A percentile compares a stretch with the other conserved stretches of the same genome.
These are phyloP conservation scores for Cheilosia variabilis DNA, from an alignment of 2,888 invertebrate genomes.

Conservation along the genomic window DNA sequence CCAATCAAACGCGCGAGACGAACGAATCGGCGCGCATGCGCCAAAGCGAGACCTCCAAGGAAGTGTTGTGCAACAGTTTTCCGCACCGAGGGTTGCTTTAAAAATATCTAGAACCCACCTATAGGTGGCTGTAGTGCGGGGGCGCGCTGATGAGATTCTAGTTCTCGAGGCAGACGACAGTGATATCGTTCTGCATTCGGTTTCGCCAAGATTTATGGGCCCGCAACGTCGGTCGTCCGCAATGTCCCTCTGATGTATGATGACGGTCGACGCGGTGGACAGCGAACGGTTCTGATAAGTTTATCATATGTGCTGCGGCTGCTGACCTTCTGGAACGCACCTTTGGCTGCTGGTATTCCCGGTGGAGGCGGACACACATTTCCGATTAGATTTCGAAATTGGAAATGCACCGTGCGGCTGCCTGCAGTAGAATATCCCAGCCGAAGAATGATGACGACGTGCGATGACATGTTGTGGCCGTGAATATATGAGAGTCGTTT, in stretches of 20 bases:
- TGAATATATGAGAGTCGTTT: slow-evolving; percentile 20
- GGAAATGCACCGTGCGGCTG: slow-evolving; percentile 58
- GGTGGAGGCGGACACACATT: slow-evolving; percentile 73
- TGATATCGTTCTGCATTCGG: slow-evolving; percentile 51
- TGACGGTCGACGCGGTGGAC: slow-evolving; percentile 45
- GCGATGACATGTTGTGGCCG: slow-evolving; percentile 63
- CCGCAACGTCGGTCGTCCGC: slow-evolving; percentile 3
- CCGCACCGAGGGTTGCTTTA: neutral
- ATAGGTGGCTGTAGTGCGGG: slow-evolving; percentile 24
- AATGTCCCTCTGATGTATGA: slow-evolving; percentile 46
- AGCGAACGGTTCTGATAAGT: slow-evolving; percentile 64
- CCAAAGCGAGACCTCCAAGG: slow-evolving; percentile 71
- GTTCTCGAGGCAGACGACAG: slow-evolving; percentile 52
- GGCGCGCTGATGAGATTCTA: slow-evolving; percentile 68
- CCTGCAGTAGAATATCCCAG: slow-evolving; percentile 37
- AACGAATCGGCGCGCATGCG: slow-evolving; percentile 17
- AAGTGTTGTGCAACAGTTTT: slow-evolving; percentile 64
- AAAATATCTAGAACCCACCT: neutral
- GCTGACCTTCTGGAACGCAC: slow-evolving; percentile 56
- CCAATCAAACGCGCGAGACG: neutral
- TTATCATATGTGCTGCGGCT: slow-evolving; percentile 40
- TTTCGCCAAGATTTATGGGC: slow-evolving; percentile 54
- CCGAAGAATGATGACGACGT: slow-evolving; percentile 61
- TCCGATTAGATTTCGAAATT: slow-evolving; percentile 76
- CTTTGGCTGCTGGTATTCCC: slow-evolving; percentile 30